Conservation (phyloP, 2,797 vertebrate genomes). For the Acanthurus tractus region DNA sequence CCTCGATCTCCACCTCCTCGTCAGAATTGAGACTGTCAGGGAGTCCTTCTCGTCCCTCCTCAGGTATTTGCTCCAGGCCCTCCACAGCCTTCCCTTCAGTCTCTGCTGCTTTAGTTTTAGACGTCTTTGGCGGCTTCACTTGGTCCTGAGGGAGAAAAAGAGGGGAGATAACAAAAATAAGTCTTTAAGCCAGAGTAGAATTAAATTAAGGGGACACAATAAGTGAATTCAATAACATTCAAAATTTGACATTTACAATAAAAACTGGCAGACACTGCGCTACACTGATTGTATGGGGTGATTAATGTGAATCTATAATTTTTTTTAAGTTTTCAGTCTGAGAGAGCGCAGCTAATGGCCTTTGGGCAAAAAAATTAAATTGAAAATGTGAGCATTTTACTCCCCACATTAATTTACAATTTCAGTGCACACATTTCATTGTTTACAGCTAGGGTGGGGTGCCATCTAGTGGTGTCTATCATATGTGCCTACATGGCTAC, state of each 20-base stretch:
- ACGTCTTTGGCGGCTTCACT: slow-evolving; percentile 89
- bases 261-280: neutral
- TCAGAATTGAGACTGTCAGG: slow-evolving; percentile 88
- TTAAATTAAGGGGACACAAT: neutral
- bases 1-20: slow-evolving; percentile 96
- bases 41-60: slow-evolving; percentile 84
- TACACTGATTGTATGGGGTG: slow-evolving; percentile 1
- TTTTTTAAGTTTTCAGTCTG: slow-evolving; percentile 25
- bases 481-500: neutral
- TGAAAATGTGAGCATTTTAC: slow-evolving; percentile 17
- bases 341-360: slow-evolving; percentile 31
- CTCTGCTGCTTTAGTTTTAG: slow-evolving; percentile 87
- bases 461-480: slow-evolving; percentile 75
- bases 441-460: slow-evolving; percentile 35
- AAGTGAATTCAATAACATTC: slow-evolving; percentile 10
- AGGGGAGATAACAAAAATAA: slow-evolving; percentile 19
- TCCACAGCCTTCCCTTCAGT: slow-evolving; percentile 72
- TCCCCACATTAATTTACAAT: slow-evolving; percentile 12
- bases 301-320: slow-evolving; percentile 36
- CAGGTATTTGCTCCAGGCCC: slow-evolving; percentile 85
- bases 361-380: slow-evolving; percentile 17
- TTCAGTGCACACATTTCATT: neutral
- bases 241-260: slow-evolving; percentile 32
- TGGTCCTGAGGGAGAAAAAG: slow-evolving; percentile 87
- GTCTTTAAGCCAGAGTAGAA: slow-evolving; percentile 9